Base-by-base conservation (phyloP, 2,888 invertebrate genomes). In the Acanthoscelides obtectus region DNA sequence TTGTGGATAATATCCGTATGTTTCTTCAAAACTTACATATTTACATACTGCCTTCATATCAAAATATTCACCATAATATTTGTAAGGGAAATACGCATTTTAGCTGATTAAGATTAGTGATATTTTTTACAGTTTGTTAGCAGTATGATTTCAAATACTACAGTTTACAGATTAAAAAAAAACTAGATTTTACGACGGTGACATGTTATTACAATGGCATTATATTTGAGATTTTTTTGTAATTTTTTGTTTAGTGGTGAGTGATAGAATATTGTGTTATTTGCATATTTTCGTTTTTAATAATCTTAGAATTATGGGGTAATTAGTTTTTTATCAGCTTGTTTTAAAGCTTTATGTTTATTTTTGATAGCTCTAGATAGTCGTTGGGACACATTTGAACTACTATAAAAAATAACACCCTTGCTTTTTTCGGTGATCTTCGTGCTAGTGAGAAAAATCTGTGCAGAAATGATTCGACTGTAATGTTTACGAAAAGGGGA, bases 41-140 rank as follows among this genome's bases (percentile, higher is more conserved):
- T 74, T 76, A 74, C 71, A 75, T 74, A 79, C 79, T 79, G 79
- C 79, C 79, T 79, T 76, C 78, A 79, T 79, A 79, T 78, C 79
- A 78, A 79, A 78, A 72, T 64, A 22, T 45, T 45, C 17, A 45
- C 45, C 8, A 1, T 45, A 45, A 17, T 45, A 45, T 45, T 45
- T 6, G 17, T 45, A 45, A 3, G 45, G 22, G 66, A 63, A 67
- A 25, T 72, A 22, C 64, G 22, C n/a, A 68, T 75, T 75, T 73
- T 77, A 75, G 75, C 70, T 70, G 72, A 67, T 22, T 72, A 73
- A 69, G 20, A 66, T 64, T 74, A 72, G 68, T 73, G 71, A 74
- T 74, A 71, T 74, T 74, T 67, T 66, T 27, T 71, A n/a, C 6
- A 45, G 17, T 12, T 45, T 45, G 45, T 45, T 12, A 45, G 45